phyloP scores from a whole-genome alignment of 2,113 vertebrate species.

The Sylvia atricapilla region DNA sequence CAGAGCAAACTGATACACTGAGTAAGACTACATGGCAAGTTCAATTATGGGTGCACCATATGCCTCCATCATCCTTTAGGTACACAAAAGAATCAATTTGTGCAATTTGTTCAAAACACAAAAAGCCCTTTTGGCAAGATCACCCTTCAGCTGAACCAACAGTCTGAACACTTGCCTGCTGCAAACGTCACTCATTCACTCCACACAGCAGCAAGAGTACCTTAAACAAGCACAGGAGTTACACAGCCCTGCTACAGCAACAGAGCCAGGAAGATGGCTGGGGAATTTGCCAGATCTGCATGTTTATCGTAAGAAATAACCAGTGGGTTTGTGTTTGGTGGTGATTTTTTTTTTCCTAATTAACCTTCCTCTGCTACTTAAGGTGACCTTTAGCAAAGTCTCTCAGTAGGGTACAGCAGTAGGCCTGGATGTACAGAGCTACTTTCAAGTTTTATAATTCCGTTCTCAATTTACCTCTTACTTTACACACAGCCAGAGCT shows the following conservation, averaged over 20 bases:
- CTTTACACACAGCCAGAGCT: neutral
- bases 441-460: neutral
- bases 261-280: rapidly evolving
- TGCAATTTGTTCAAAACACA: neutral
- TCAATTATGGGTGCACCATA: conserved; percentile 25
- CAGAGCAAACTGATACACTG: conserved; percentile 7
- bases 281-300: rapidly evolving
- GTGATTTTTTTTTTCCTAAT: neutral
- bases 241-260: neutral
- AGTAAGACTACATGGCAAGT: neutral
- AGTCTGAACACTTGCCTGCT: neutral
- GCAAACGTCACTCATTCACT: neutral
- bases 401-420: neutral
- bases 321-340: neutral
- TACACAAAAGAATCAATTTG: conserved; percentile 8
- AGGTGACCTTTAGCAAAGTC: neutral
- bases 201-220: neutral
- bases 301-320: neutral
- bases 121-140: neutral
- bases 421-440: neutral
- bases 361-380: neutral
- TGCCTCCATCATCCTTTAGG: conserved; percentile 21
- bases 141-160: neutral
- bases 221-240: neutral
- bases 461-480: neutral